A percentile compares a stretch with the other conserved stretches of the same genome.
Conservation (phyloP, 2,113 vertebrate genomes). For the Phylloscopus trochiloides region DNA sequence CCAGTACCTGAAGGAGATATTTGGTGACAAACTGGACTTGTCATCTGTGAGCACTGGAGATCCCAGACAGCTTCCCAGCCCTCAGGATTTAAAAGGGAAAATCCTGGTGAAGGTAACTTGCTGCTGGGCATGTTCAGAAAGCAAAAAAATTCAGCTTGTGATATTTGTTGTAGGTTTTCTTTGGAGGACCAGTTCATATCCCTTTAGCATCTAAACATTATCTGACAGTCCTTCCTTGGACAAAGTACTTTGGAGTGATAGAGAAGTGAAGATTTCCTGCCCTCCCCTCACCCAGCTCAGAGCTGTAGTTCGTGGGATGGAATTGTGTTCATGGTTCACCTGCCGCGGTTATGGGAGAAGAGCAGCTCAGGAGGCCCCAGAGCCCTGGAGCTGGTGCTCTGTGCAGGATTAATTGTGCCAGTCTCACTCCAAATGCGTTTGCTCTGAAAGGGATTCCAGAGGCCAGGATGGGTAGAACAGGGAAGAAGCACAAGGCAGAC, state of each 20-base stretch:
- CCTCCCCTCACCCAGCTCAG: neutral
- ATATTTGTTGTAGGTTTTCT: neutral
- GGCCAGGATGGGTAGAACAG: neutral
- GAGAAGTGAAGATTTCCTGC: neutral
- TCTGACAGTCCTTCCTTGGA: neutral
- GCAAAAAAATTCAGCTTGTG: neutral
- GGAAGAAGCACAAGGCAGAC: neutral
- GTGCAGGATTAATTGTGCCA: neutral
- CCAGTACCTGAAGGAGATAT: conserved; percentile 89
- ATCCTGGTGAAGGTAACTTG: conserved; percentile 92
- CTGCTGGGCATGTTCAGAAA: neutral
- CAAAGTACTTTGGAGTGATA: neutral
- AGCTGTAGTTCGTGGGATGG: neutral
- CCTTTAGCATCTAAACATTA: neutral
- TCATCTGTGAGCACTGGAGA: conserved; percentile 78
- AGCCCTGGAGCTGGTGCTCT: neutral
- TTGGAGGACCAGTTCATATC: neutral
- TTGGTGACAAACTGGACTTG: conserved; percentile 90
- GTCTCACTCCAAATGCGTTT: neutral
- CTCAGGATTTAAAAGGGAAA: conserved; percentile 89
- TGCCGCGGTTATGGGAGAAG: neutral
- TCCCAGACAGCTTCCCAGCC: conserved; percentile 87
- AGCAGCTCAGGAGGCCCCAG: neutral
- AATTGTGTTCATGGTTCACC: neutral
- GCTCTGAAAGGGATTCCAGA: neutral